These are phyloP conservation scores for Oasisia sp. DNA, from an alignment of 2,888 invertebrate species.

Conservation along the genomic window DNA sequence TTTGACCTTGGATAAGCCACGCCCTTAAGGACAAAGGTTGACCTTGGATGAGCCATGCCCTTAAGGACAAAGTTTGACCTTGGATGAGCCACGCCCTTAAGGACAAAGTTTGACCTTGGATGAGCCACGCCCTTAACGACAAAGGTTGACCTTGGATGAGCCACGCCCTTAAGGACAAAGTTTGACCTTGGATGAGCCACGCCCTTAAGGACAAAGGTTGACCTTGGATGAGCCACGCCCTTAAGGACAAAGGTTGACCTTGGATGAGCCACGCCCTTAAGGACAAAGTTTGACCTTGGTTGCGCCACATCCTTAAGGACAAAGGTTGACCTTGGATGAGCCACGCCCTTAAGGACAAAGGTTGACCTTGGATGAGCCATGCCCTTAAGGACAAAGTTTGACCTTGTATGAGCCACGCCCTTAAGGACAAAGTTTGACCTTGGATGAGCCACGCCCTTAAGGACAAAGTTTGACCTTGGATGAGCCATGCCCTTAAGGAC, in stretches of 20 bases:
- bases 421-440: not conserved
- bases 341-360: not conserved
- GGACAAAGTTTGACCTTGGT: not conserved
- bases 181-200: too few relatives aligned
- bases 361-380: too few relatives aligned
- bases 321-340: too few relatives aligned
- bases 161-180: not conserved
- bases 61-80: not conserved
- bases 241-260: not conserved
- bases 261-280: too few relatives aligned
- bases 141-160: too few relatives aligned
- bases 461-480: not conserved
- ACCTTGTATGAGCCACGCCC: too few relatives aligned
- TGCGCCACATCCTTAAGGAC: not conserved
- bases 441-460: too few relatives aligned
- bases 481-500: not conserved
- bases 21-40: not conserved
- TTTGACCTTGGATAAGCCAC: too few relatives aligned
- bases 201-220: not conserved
- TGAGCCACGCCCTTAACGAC: not conserved
- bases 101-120: not conserved
- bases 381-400: not conserved
- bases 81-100: too few relatives aligned
- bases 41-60: too few relatives aligned
- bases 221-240: too few relatives aligned